Evolutionary conservation across 1,140 invertebrate genomes (phyloP), one percentile per base, ranked within the genome.

Genomic region (Dendroctonus valens): DNA sequence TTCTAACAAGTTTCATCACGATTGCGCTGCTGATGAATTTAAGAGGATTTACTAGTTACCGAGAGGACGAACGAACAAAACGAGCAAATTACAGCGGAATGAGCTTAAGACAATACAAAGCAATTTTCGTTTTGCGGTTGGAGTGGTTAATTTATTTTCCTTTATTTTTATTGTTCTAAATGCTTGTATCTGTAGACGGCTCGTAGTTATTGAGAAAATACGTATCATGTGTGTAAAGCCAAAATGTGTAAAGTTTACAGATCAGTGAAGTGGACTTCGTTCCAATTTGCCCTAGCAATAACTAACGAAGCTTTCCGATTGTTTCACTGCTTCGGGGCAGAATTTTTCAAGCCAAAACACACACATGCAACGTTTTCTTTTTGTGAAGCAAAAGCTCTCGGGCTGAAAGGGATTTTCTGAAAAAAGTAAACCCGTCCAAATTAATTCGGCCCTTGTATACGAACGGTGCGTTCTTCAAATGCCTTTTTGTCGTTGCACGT

Each of bases 21-120:
- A 59, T 59, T 59, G 38, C 58, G 42, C 6, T 49, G 58, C 49
- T 59, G 58, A 61, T 61, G 59, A 61, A 61, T 61, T 61, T 61
- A 61, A 61, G 59, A 61, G 59, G 59, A 61, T 61, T 61, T 61
- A 51, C 38, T 41, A 61, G 59, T 61, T 61, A 53, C 49, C 44
- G 39, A 53, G 41, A 52, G 5, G 9, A 37, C 6, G 53, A 51
- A 41, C 58, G 59, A 51, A 42, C 58, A 50, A 60, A 59, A 60
- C 26, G 26, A 60, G 40, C 40, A 61, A 41, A 52, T 61, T 51
- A 12, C 59, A 61, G 42, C 49, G 49, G 41, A 52, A 61, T 61
- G 50, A 61, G 49, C 48, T 61, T 61, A 61, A 61, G 59, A 61
- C 59, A 61, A 61, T 52, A 52, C 59, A 61, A 60, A 52, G 59